phyloP scores from a whole-genome alignment of 2,113 vertebrate species.

The Malurus elegans region DNA sequence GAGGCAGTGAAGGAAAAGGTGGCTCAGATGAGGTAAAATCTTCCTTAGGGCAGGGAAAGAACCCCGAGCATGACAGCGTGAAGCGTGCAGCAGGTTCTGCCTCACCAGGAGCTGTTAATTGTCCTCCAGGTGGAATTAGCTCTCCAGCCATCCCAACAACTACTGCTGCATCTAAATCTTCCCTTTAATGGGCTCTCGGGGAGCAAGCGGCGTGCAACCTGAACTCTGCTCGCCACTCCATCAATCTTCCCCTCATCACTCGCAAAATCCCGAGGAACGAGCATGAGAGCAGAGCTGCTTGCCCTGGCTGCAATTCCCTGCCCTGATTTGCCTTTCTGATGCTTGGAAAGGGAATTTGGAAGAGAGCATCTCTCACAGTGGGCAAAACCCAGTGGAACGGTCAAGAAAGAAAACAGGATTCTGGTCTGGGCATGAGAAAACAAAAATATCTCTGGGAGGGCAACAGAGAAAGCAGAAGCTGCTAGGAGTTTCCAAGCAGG shows the following conservation, averaged over 20 bases:
- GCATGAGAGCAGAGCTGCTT: accelerated
- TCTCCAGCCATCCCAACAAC: background rate
- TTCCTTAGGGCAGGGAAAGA: background rate
- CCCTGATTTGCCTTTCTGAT: background rate
- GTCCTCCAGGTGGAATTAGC: background rate
- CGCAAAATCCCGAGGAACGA: background rate
- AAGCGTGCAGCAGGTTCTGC: background rate
- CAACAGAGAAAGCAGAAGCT: background rate
- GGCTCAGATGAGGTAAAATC: background rate
- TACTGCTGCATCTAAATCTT: background rate
- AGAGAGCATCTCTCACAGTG: background rate
- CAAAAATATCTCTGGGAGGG: background rate
- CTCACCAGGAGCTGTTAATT: slow-evolving; percentile 44
- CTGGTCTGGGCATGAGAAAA: background rate
- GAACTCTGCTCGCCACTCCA: background rate
- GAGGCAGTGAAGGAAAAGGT: background rate
- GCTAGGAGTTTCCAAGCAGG: background rate
- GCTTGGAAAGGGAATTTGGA: background rate
- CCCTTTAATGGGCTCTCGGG: slow-evolving; percentile 9
- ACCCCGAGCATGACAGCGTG: background rate
- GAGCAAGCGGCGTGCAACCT: background rate
- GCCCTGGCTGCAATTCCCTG: background rate
- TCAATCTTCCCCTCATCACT: slow-evolving; percentile 22
- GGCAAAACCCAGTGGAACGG: background rate
- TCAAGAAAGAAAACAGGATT: background rate